phyloP scores from a whole-genome alignment of 2,888 invertebrate genomes.

The Leptopterna dolabrata region DNA sequence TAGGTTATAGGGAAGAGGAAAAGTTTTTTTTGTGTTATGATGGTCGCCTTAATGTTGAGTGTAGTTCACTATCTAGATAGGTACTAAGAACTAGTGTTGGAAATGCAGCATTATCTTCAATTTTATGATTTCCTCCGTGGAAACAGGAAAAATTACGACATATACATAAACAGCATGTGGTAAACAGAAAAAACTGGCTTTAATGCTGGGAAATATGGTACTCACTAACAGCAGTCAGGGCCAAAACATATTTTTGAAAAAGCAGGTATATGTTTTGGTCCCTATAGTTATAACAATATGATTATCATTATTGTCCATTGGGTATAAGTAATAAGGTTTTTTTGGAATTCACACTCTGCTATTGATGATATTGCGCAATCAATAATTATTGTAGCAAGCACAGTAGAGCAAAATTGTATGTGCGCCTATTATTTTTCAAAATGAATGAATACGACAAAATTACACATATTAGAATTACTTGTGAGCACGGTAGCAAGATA shows the following conservation, averaged over 20 bases:
- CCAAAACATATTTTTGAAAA: background rate
- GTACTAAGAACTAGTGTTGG: constrained; percentile 4
- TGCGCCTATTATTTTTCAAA: background rate
- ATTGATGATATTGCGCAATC: background rate
- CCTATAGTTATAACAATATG: background rate
- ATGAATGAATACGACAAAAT: background rate
- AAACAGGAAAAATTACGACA: constrained; percentile 18
- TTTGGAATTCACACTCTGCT: background rate
- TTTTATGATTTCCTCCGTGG: background rate
- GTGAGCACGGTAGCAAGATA: background rate
- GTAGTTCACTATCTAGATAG: background rate
- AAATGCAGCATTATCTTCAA: constrained; percentile 23
- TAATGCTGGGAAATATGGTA: background rate
- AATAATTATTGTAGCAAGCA: constrained; percentile 3
- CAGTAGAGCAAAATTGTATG: background rate
- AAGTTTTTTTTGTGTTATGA: background rate
- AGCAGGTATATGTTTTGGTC: background rate
- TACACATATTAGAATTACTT: background rate
- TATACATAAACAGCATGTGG: constrained; percentile 10
- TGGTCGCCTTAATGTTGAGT: background rate
- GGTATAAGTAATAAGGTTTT: background rate
- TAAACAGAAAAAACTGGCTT: constrained; percentile 10
- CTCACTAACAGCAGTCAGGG: background rate
- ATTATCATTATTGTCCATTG: background rate
- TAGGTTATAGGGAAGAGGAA: background rate